Percentiles rank a stretch among this genome's conserved stretches.
Conservation (phyloP, 2,113 vertebrate species). For the Bambusicola thoracicus region DNA sequence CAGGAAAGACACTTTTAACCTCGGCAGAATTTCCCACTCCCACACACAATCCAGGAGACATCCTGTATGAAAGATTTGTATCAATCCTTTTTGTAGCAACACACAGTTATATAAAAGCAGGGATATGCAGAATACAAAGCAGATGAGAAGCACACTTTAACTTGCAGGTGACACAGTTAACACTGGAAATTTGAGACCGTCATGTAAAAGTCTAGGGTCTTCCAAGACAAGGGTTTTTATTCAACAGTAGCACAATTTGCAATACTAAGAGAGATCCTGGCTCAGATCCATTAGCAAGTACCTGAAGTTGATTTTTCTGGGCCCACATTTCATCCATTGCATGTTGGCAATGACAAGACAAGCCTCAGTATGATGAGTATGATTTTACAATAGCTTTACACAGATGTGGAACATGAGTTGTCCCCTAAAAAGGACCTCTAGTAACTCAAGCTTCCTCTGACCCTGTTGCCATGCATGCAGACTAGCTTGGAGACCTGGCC, state of each 20-base stretch:
- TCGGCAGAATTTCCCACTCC: conserved; percentile 29
- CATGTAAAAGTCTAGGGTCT: not conserved
- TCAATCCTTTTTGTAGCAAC: conserved; percentile 11
- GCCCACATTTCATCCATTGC: not conserved
- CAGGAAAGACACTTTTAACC: conserved; percentile 3
- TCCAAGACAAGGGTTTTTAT: not conserved
- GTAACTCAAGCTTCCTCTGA: not conserved
- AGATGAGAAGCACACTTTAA: not conserved
- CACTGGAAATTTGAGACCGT: not conserved
- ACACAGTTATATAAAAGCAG: conserved; percentile 25
- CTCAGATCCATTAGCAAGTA: not conserved
- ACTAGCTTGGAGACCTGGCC: rapidly evolving
- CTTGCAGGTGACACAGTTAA: conserved; percentile 9
- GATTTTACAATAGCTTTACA: not conserved
- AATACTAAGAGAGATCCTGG: conserved; percentile 5
- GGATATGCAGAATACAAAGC: conserved; percentile 9
- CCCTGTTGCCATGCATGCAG: not conserved
- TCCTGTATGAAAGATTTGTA: conserved; percentile 46
- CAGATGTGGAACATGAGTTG: not conserved
- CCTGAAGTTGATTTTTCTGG: not conserved
- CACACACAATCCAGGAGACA: not conserved
- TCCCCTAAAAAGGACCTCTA: not conserved
- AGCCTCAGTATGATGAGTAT: not conserved
- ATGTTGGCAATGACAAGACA: not conserved
- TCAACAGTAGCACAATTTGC: not conserved